These are phyloP conservation scores for Mustelus asterias DNA, from an alignment of 2,113 vertebrate genomes.

Conservation along the genomic window DNA sequence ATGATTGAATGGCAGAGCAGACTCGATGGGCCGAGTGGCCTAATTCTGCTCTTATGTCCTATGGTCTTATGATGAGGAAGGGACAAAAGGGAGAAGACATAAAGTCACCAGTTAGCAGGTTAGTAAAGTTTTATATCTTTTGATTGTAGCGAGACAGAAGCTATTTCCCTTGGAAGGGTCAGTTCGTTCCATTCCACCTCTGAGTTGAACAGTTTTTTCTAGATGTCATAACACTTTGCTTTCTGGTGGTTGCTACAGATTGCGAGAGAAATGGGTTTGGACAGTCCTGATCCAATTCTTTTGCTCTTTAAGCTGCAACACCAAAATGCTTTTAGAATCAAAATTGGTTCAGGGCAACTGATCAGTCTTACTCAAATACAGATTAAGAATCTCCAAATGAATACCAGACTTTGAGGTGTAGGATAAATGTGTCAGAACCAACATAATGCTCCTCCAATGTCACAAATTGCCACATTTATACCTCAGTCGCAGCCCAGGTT, in stretches of 20 bases:
- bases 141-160: not conserved
- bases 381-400: not conserved
- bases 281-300: not conserved
- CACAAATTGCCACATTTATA: not conserved
- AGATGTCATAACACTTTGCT: not conserved
- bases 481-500: not conserved
- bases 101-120: not conserved
- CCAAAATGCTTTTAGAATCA: not conserved
- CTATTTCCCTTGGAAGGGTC: not conserved
- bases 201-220: not conserved
- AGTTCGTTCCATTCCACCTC: not conserved
- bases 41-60: too few relatives aligned
- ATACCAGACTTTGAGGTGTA: not conserved
- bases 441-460: not conserved
- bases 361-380: not conserved
- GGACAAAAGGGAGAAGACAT: not conserved
- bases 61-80: not conserved
- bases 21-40: too few relatives aligned
- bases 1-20: too few relatives aligned
- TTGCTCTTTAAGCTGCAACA: not conserved
- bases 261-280: not conserved
- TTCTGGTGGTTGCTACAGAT: not conserved
- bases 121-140: not conserved
- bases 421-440: not conserved
- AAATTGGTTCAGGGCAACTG: not conserved